Evolutionary conservation across 2,888 invertebrate genomes (phyloP).

Genomic region (Orthonychiurus folsomi): DNA sequence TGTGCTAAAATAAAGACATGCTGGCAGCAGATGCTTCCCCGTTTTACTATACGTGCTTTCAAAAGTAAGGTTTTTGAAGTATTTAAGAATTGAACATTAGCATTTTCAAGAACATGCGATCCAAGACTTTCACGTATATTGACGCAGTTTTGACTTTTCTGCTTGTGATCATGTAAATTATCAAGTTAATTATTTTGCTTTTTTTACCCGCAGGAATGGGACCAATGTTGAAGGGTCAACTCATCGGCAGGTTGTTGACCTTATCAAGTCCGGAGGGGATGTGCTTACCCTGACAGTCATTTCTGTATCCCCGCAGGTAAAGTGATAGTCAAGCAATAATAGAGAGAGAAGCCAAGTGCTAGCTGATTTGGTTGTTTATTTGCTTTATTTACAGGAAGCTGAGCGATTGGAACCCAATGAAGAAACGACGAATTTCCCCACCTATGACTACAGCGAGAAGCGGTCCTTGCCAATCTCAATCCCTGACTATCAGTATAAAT

Average conservation of each 20-base stretch:
- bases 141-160: no score
- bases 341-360: not conserved
- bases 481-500: constrained; percentile 78
- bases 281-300: constrained; percentile 91
- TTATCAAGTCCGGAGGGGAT: constrained; percentile 98
- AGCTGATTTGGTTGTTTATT: constrained; percentile 7
- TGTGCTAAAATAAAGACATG: not conserved
- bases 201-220: constrained; percentile 70
- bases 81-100: not conserved
- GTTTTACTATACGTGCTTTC: not conserved
- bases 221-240: constrained; percentile 99
- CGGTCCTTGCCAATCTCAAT: constrained; percentile 65
- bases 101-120: no score
- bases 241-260: constrained; percentile 97
- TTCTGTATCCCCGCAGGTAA: constrained; percentile 82
- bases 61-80: not conserved
- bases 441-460: constrained; percentile 90
- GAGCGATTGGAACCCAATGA: constrained; percentile 75
- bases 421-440: constrained; percentile 66
- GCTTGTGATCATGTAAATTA: no score
- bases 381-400: constrained; percentile 56
- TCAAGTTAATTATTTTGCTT: constrained; percentile 8
- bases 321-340: constrained; percentile 3
- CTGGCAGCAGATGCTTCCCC: not conserved
- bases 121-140: no score